Evolutionary conservation across 2,797 vertebrate species (phyloP).

Genomic region (Acipenser ruthenus): DNA sequence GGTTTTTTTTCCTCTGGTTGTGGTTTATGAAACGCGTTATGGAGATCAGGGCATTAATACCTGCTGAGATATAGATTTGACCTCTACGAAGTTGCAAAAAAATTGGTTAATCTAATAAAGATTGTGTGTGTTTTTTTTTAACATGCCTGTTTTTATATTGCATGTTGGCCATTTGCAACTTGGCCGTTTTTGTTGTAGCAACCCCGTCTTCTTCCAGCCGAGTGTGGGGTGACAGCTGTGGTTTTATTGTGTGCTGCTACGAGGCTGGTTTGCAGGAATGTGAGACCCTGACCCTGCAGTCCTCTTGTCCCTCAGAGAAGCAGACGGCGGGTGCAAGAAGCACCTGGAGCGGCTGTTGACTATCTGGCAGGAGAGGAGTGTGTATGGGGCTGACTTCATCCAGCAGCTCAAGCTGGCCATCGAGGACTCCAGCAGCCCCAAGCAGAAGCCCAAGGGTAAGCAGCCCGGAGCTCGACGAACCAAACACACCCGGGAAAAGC

Average conservation of each 20-base stretch:
- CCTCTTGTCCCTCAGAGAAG: slow-evolving; percentile 60
- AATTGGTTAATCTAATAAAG: too few relatives aligned
- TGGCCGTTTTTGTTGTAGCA: too few relatives aligned
- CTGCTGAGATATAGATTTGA: too few relatives aligned
- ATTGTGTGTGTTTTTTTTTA: neutral
- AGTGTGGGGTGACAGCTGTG: too few relatives aligned
- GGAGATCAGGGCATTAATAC: too few relatives aligned
- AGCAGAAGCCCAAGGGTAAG: slow-evolving; percentile 67
- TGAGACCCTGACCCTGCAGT: neutral
- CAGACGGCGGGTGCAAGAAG: slow-evolving; percentile 85
- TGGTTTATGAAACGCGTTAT: too few relatives aligned
- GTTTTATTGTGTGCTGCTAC: too few relatives aligned
- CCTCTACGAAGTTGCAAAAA: too few relatives aligned
- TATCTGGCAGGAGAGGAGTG: slow-evolving; percentile 94
- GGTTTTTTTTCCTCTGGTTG: too few relatives aligned
- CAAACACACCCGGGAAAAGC: neutral
- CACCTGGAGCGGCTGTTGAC: slow-evolving; percentile 89
- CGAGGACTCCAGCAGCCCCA: slow-evolving; percentile 88
- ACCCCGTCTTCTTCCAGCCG: too few relatives aligned
- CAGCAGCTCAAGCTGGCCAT: slow-evolving; percentile 92
- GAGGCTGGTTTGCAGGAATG: too few relatives aligned
- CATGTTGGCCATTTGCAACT: neutral
- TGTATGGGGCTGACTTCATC: slow-evolving; percentile 90
- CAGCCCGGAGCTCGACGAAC: neutral
- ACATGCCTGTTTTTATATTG: neutral